A percentile compares a stretch with the other conserved stretches of the same genome.
phyloP scores from a whole-genome alignment of 1,140 invertebrate species.

The Drosophila pruinosa region DNA sequence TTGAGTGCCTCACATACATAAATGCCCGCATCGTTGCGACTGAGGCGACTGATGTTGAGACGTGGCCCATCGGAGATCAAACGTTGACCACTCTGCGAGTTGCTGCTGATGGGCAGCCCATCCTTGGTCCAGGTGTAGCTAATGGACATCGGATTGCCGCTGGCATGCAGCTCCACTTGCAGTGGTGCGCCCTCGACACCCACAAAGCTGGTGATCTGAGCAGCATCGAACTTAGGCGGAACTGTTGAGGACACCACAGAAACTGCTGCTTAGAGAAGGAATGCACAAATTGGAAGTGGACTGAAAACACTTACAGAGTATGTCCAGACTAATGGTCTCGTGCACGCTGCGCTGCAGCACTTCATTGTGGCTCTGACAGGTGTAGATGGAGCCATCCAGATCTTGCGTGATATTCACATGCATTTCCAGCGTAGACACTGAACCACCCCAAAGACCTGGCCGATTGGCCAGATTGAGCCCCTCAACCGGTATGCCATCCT shows the following conservation, averaged over 20 bases:
- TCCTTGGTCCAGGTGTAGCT: slow-evolving; percentile 95
- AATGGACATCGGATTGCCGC: slow-evolving; percentile 92
- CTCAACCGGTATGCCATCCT: slow-evolving; percentile 91
- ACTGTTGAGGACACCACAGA: slow-evolving; percentile 84
- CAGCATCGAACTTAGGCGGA: slow-evolving; percentile 88
- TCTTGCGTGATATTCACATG: slow-evolving; percentile 92
- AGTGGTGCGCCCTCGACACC: slow-evolving; percentile 93
- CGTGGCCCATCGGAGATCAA: slow-evolving; percentile 91
- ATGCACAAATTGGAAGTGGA: neutral
- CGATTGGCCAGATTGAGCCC: slow-evolving; percentile 87
- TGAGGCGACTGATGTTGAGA: slow-evolving; percentile 91
- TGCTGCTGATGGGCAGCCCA: slow-evolving; percentile 86
- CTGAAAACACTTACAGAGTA: slow-evolving; percentile 91
- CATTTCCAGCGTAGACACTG: slow-evolving; percentile 90
- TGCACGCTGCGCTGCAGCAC: slow-evolving; percentile 91
- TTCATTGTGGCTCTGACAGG: slow-evolving; percentile 94
- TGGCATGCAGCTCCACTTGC: slow-evolving; percentile 90
- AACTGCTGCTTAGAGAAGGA: neutral
- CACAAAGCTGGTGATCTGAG: slow-evolving; percentile 85
- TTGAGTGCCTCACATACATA: slow-evolving; percentile 95
- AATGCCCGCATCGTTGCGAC: slow-evolving; percentile 91
- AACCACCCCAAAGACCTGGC: slow-evolving; percentile 91
- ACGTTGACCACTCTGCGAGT: slow-evolving; percentile 82
- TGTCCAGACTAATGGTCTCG: slow-evolving; percentile 93
- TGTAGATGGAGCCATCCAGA: slow-evolving; percentile 94